phyloP scores from a whole-genome alignment of 2,113 vertebrate species.

The Daubentonia madagascariensis region DNA sequence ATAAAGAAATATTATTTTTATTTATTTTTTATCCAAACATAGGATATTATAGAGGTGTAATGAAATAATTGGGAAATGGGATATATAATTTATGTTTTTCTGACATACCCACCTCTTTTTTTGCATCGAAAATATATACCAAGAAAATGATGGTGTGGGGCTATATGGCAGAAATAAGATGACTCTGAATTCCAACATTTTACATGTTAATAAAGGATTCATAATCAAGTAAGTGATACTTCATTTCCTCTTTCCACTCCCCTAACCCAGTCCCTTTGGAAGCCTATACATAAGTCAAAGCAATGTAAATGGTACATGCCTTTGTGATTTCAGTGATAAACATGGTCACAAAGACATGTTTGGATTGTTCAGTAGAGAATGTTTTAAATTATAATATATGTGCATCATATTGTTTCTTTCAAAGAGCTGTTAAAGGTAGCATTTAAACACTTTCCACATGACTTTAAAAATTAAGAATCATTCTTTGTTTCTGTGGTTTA shows the following conservation, averaged over 20 bases:
- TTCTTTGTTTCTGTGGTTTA: background rate
- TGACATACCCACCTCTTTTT: background rate
- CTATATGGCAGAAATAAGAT: background rate
- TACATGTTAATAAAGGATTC: background rate
- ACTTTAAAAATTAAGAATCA: background rate
- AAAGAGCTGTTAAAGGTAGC: background rate
- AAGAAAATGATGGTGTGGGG: background rate
- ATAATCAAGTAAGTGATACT: background rate
- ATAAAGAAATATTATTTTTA: background rate
- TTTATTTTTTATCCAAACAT: background rate
- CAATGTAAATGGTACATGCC: background rate
- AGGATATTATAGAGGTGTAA: background rate
- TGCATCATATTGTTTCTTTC: background rate
- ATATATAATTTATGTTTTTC: background rate
- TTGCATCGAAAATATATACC: background rate
- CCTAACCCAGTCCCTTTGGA: background rate
- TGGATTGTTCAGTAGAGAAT: background rate
- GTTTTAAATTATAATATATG: background rate
- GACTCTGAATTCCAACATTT: background rate
- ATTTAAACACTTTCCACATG: background rate
- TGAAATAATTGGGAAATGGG: background rate
- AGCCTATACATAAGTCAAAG: background rate
- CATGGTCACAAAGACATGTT: background rate
- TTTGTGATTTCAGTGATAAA: background rate
- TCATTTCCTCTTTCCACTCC: background rate